phyloP scores from a whole-genome alignment of 2,797 vertebrate species.

The Orientallactaga sibirica region DNA sequence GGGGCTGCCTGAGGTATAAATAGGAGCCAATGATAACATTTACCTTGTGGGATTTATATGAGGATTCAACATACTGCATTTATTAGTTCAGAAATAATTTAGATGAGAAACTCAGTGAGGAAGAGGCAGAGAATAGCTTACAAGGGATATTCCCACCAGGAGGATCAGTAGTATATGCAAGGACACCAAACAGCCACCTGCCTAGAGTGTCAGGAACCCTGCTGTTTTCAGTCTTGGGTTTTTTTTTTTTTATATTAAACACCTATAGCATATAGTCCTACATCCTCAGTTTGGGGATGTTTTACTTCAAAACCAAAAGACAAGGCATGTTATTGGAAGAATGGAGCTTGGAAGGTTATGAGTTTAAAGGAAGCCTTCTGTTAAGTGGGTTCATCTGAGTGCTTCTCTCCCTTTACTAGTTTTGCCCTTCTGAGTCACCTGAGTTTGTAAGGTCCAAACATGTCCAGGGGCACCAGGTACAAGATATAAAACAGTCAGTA shows the following conservation, averaged over 20 bases:
- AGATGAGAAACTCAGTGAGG: background rate
- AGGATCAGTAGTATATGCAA: background rate
- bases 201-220: background rate
- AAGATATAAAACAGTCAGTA: background rate
- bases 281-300: background rate
- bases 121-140: slow-evolving; percentile 9
- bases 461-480: background rate
- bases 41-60: background rate
- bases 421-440: background rate
- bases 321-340: background rate
- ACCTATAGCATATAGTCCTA: background rate
- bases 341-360: background rate
- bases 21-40: background rate
- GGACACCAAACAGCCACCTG: background rate
- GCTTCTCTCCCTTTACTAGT: background rate
- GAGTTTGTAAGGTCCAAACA: background rate
- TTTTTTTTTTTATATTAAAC: background rate
- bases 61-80: slow-evolving; percentile 17
- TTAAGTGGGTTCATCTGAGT: background rate
- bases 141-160: background rate
- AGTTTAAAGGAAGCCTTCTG: background rate
- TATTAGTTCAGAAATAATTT: slow-evolving; percentile 41
- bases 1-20: background rate
- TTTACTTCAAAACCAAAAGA: slow-evolving; percentile 46
- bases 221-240: background rate